A percentile compares a stretch with the other conserved stretches of the same genome.
These are phyloP conservation scores for Xenentodon cancila DNA, from an alignment of 2,797 vertebrate species.

Conservation along the genomic window DNA sequence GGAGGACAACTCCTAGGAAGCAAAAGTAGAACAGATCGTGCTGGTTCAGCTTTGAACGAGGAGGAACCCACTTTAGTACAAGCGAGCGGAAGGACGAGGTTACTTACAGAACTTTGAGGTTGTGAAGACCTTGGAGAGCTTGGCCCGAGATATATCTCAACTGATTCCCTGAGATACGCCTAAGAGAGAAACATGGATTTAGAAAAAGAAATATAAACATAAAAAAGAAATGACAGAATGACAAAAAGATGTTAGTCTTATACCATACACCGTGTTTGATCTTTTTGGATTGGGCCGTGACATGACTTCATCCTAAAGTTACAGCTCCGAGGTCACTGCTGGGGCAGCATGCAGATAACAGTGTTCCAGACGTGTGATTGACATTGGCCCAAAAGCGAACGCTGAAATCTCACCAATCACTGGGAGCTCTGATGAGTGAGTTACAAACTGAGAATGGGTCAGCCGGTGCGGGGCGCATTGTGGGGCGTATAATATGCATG, in stretches of 20 bases:
- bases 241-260: slow-evolving; percentile 45
- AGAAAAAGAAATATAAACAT: slow-evolving; percentile 27
- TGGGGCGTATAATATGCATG: slow-evolving; percentile 33
- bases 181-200: slow-evolving; percentile 46
- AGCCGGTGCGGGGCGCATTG: slow-evolving; percentile 52
- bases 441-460: slow-evolving; percentile 62
- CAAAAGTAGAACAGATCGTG: slow-evolving; percentile 49
- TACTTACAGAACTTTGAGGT: slow-evolving; percentile 96
- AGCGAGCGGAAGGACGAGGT: slow-evolving; percentile 23
- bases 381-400: slow-evolving; percentile 55
- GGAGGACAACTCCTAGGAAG: slow-evolving; percentile 44
- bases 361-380: slow-evolving; percentile 65
- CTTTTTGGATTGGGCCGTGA: slow-evolving; percentile 50
- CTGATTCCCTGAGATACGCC: slow-evolving; percentile 95
- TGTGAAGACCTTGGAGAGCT: slow-evolving; percentile 91
- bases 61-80: slow-evolving; percentile 33
- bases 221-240: slow-evolving; percentile 31
- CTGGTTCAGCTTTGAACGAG: slow-evolving; percentile 24
- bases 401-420: slow-evolving; percentile 61
- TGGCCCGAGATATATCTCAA: slow-evolving; percentile 89
- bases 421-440: slow-evolving; percentile 58
- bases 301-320: slow-evolving; percentile 64
- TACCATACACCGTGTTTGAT: slow-evolving; percentile 43
- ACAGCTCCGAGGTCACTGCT: slow-evolving; percentile 59
- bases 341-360: slow-evolving; percentile 71